Evolutionary conservation across 2,888 invertebrate genomes (phyloP), one percentile per base, ranked within the genome.

Genomic region (Erpobdella octoculata): DNA sequence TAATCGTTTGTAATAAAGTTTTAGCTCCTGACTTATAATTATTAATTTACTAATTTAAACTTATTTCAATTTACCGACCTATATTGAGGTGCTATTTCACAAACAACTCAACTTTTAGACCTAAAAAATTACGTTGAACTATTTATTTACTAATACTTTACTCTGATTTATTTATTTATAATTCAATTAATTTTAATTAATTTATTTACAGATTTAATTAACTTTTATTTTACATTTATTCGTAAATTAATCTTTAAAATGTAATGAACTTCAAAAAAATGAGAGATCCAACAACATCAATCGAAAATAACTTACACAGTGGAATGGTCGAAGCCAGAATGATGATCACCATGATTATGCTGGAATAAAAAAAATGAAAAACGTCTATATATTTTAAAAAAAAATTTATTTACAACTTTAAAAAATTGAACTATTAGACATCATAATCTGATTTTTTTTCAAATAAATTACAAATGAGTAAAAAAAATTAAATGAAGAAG

Each of bases 341-440:
- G 68, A 85, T 81, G 48, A 78, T 73, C 25, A 83, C 81, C 79
- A 97, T 87, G 48, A 93, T 85, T 80, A 96, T 88, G 81, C 93
- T 93, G 79, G n/a, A n/a, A n/a, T n/a, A n/a, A n/a, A n/a, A n/a
- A n/a, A n/a, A n/a, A n/a, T n/a, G n/a, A n/a, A n/a, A n/a, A n/a
- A n/a, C n/a, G n/a, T n/a, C n/a, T n/a, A n/a, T n/a, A n/a, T n/a
- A n/a, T n/a, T n/a, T n/a, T n/a, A n/a, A n/a, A n/a, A n/a, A n/a
- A n/a, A n/a, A n/a, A n/a, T n/a, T n/a, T n/a, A n/a, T n/a, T n/a
- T n/a, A n/a, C n/a, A n/a, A n/a, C n/a, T n/a, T n/a, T n/a, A n/a
- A n/a, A 72, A 81, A 79, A 41, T 5, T 31, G 5, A 61, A 31
- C 18, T 21, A 48, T 48, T 48, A n/a, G 25, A 6, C 48, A 48